Evolutionary conservation across 2,797 vertebrate species (phyloP), one percentile per base, ranked within the genome.

Genomic region (Adrianichthys oophorus): DNA sequence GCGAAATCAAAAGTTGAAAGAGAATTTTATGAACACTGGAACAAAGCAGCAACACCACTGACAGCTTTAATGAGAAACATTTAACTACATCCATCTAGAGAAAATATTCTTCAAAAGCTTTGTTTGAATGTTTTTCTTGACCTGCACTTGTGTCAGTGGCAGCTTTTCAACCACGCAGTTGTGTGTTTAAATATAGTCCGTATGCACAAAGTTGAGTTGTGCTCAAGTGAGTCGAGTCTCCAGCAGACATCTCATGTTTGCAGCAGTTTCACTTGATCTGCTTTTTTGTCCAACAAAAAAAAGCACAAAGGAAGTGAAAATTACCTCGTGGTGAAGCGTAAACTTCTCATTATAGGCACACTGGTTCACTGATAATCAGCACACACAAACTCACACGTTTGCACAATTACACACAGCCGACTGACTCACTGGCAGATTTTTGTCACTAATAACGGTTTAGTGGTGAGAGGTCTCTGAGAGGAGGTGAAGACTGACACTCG

Each of bases 401-500:
- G 54, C 54, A 49, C 41, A 48, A 17, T 40, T 8, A 18, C 41
- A 66, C 43, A 19, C 26, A 21, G n/a, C 1, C n/a, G 16, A 51
- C 45, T 60, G 48, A 59, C 57, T 52, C 51, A 66, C 67, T 72
- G 83, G 80, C 84, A 82, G 74, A 60, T 84, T 84, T 79, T 60
- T 74, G 82, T 87, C 70, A 76, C 74, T 79, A 76, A 84, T 87
- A 82, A 78, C 63, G 76, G 67, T 85, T 82, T 72, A 80, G 78
- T 73, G 70, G 72, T 78, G 74, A 85, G 74, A 78, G 74, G 78
- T 82, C 76, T 70, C 55, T 57, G 62, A 70, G 72, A 76, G 62
- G 62, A 82, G 79, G 78, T 81, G 74, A 76, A 61, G 64, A 71
- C 77, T 80, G 78, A 85, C 87, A 78, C 72, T 74, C 19, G 5